Base-by-base conservation (phyloP, 2,797 vertebrate genomes). In the Podargus strigoides region DNA sequence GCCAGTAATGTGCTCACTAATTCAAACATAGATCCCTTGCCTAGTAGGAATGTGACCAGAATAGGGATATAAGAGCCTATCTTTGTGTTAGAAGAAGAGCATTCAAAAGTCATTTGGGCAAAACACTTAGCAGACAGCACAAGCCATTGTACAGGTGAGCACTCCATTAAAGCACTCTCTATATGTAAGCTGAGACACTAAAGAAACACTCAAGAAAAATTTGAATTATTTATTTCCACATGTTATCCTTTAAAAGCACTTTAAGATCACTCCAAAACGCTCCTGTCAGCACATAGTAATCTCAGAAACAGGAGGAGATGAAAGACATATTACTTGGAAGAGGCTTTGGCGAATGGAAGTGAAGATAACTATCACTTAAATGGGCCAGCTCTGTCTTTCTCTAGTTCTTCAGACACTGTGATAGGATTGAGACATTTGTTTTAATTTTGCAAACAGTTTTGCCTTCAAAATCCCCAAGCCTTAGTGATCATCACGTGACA, bases 211-310 rank as follows among this genome's bases (percentile, higher is more conserved):
- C 30, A 73, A 93, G 68, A 90, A 94, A 95, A 77, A 32, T 72
- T 9, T 97, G 90, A 96, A 97, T 97, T 97, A 96, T 97, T 97
- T 97, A 96, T 95, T 95, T 96, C 90, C 41, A 46, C 58, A 30
- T 93, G 93, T 89, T 94, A 89, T 89, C n/a, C 64, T 76, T 90
- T 96, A 97, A 97, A 96, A 95, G 89, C 94, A 94, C 93, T 91
- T 85, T 75, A 84, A 68, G 89, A 77, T 89, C 78, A 82, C 87
- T 96, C 60, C 67, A 50, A 69, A 93, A 64, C 56, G 41, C 78
- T 93, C 73, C 87, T 93, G 93, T 97, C 94, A 93, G 93, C 88
- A 80, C 69, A 47, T 3, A 81, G 79, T 74, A 62, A 78, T 88
- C 84, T 94, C 91, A 77, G 90, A 52, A 90, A 73, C 70, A 56